A percentile compares a stretch with the other conserved stretches of the same genome.
phyloP scores from a whole-genome alignment of 2,113 vertebrate species.

The Tachycineta bicolor region DNA sequence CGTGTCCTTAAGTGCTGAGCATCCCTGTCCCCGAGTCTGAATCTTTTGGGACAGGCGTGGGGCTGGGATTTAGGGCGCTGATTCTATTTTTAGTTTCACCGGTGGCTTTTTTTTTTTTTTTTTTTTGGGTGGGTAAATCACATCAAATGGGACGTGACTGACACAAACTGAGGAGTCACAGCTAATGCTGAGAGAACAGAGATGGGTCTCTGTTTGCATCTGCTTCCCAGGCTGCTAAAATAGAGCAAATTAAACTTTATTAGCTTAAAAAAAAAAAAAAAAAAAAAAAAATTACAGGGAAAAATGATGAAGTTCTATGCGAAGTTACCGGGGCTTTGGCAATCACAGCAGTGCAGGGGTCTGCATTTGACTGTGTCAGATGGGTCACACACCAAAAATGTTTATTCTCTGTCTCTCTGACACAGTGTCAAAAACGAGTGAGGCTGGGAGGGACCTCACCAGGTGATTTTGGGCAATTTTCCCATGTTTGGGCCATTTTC shows the following conservation, averaged over 20 bases:
- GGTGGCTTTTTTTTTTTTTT: neutral
- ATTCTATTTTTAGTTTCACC: neutral
- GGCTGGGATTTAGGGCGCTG: neutral
- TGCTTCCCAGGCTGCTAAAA: neutral
- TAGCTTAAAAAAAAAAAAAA: neutral
- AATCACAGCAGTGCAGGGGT: neutral
- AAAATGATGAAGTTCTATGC: accelerated
- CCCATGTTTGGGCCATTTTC: neutral
- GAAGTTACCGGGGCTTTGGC: neutral
- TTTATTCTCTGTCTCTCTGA: too few relatives aligned
- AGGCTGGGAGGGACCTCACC: neutral
- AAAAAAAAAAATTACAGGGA: too few relatives aligned
- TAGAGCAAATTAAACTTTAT: neutral
- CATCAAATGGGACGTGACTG: neutral
- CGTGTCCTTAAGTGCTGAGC: neutral
- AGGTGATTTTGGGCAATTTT: neutral
- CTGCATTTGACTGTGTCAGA: too few relatives aligned
- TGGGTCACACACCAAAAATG: neutral
- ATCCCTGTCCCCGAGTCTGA: neutral
- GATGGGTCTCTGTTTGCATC: neutral
- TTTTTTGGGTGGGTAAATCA: neutral
- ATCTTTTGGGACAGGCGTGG: neutral
- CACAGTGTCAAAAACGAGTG: neutral
- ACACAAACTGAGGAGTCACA: neutral
- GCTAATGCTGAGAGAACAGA: neutral